These are phyloP conservation scores for Tychaedon coryphoeus DNA, from an alignment of 2,113 vertebrate species.

Conservation along the genomic window DNA sequence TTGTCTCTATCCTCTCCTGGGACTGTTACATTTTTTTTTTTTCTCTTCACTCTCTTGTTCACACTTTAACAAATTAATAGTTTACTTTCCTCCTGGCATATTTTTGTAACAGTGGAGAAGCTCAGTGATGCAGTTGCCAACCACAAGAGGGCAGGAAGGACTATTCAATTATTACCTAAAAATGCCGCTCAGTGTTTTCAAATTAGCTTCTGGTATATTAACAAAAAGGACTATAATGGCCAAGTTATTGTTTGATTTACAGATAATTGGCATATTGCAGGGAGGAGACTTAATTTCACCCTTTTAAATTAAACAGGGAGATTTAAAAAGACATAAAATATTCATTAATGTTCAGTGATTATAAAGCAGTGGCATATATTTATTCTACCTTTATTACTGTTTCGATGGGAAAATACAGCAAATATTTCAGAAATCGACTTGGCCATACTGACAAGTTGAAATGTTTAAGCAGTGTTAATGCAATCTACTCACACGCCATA, in stretches of 20 bases:
- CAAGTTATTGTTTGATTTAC: slow-evolving; percentile 94
- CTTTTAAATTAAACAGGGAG: slow-evolving; percentile 94
- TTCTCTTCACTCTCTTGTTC: neutral
- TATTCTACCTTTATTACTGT: slow-evolving; percentile 87
- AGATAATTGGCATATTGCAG: slow-evolving; percentile 89
- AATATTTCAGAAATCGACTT: slow-evolving; percentile 86
- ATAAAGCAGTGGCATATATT: slow-evolving; percentile 85
- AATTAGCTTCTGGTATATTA: slow-evolving; percentile 86
- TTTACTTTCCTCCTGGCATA: slow-evolving; percentile 17
- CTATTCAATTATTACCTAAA: slow-evolving; percentile 75
- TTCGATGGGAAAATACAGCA: slow-evolving; percentile 87
- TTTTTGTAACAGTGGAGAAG: neutral
- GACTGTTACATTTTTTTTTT: neutral
- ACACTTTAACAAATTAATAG: slow-evolving; percentile 26
- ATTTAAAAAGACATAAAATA: slow-evolving; percentile 95
- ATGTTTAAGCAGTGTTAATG: slow-evolving; percentile 85
- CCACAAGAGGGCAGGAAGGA: slow-evolving; percentile 82
- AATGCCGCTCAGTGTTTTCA: slow-evolving; percentile 75
- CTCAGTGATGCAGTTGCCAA: slow-evolving; percentile 53
- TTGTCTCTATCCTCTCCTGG: neutral
- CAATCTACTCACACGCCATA: slow-evolving; percentile 80
- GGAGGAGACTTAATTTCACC: slow-evolving; percentile 88
- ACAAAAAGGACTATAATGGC: slow-evolving; percentile 89
- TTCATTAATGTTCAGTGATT: slow-evolving; percentile 90
- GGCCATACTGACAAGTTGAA: slow-evolving; percentile 87